phyloP scores from a whole-genome alignment of 2,888 invertebrate genomes.

The Ophion slaviceki region DNA sequence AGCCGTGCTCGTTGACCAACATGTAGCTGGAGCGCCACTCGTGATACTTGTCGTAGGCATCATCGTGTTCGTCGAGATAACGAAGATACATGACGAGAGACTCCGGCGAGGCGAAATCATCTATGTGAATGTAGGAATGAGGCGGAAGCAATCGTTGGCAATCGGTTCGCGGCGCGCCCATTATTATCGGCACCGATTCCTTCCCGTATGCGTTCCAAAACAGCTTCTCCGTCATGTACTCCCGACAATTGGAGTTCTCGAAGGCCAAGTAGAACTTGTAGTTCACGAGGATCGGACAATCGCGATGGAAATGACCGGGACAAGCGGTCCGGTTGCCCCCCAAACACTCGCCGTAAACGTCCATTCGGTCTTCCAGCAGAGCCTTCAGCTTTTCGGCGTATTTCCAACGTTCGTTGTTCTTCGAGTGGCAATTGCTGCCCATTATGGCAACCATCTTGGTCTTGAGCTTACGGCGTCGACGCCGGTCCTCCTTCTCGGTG shows the following conservation, averaged over 20 bases:
- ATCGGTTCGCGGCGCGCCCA: constrained; percentile 85
- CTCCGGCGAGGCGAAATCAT: constrained; percentile 84
- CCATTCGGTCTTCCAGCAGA: constrained; percentile 85
- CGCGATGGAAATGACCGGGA: constrained; percentile 86
- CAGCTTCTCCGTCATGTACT: constrained; percentile 89
- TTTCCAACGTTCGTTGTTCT: constrained; percentile 84
- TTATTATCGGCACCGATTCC: constrained; percentile 87
- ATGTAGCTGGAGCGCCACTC: constrained; percentile 86
- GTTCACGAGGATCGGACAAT: constrained; percentile 85
- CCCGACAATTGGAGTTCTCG: constrained; percentile 88
- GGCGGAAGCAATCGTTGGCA: constrained; percentile 86
- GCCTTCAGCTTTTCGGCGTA: constrained; percentile 86
- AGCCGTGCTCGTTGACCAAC: constrained; percentile 88
- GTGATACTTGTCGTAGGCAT: constrained; percentile 84
- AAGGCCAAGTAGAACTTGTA: constrained; percentile 90
- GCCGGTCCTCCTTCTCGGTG: not conserved
- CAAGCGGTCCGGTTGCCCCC: constrained; percentile 85
- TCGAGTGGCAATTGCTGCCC: constrained; percentile 86
- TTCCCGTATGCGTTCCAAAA: constrained; percentile 88
- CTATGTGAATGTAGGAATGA: constrained; percentile 86
- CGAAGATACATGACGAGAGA: constrained; percentile 85
- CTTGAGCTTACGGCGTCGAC: constrained; percentile 74
- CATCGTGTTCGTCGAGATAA: constrained; percentile 83
- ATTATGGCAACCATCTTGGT: constrained; percentile 84
- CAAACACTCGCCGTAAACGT: constrained; percentile 86